Evolutionary conservation across 2,113 vertebrate genomes (phyloP).

Genomic region (Rallus limicola): DNA sequence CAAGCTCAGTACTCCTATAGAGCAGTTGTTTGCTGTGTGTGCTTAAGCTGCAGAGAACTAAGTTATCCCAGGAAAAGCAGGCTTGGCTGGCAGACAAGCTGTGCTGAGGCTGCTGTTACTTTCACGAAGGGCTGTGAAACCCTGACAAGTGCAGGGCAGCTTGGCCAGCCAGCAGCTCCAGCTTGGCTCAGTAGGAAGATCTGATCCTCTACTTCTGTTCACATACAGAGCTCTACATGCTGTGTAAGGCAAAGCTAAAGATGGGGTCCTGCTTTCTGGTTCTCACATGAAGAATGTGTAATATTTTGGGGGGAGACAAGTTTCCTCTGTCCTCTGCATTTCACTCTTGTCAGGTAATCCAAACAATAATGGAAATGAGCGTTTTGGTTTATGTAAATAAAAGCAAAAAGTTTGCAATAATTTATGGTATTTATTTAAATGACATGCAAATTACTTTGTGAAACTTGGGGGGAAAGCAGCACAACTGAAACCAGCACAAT

Average conservation of each 20-base stretch:
- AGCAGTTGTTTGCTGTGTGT: neutral
- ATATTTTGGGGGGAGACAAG: neutral
- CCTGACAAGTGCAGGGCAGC: neutral
- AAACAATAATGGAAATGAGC: constrained; percentile 36
- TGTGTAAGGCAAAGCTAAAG: neutral
- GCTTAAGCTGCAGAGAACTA: neutral
- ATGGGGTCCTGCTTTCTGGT: neutral
- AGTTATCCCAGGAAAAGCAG: neutral
- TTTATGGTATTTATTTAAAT: constrained; percentile 64
- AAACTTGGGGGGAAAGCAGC: constrained; percentile 29
- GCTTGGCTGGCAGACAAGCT: neutral
- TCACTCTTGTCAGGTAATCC: constrained; percentile 15
- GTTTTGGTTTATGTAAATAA: constrained; percentile 61
- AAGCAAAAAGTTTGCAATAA: constrained; percentile 36
- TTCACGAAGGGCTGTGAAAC: neutral
- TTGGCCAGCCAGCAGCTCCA: neutral
- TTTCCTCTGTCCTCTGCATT: neutral
- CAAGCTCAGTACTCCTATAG: neutral
- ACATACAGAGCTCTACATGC: neutral
- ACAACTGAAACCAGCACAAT: constrained; percentile 48
- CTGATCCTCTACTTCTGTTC: neutral
- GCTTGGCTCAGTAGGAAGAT: neutral
- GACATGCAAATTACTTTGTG: constrained; percentile 57
- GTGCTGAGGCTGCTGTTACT: neutral
- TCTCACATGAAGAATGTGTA: neutral